Evolutionary conservation across 2,113 vertebrate genomes (phyloP), one percentile per base, ranked within the genome.

Genomic region (Papio anubis): DNA sequence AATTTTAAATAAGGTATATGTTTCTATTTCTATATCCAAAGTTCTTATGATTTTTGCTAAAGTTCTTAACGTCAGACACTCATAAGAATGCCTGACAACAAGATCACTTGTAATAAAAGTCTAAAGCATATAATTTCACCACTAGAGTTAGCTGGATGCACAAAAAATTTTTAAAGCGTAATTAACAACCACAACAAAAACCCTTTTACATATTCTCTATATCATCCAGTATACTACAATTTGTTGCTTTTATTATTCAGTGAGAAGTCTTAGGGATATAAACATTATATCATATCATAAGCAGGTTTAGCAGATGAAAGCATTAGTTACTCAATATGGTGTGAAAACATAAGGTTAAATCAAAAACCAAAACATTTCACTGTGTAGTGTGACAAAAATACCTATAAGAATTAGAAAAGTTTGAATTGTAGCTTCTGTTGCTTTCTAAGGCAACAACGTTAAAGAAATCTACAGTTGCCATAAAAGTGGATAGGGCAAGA

Each of bases 241-340:
- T 90, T 76, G 70, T 72, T 93, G 43, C 64, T 81, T 96, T 90
- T 94, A 80, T 93, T 94, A 90, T 57, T 89, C 79, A 79, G 52
- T 72, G 40, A 93, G 25, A 61, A 76, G 17, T 78, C 25, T 88
- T 88, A n/a, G 50, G 25, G 68, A 81, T 59, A 81, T 86, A 89
- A 86, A 64, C 87, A 81, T 35, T 84, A 38, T 13, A 64, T 93
- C 76, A 68, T 45, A 43, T 48, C 64, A 94, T 45, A 92, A 76
- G 13, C 43, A 86, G 27, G 23, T 75, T 93, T 88, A 88, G 79
- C 45, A 59, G 43, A 85, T 72, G 48, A 81, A 96, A 97, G 80
- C 8, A 38, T 43, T 32, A 48, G 61, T 35, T 72, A 40, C 57
- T 61, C 52, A 81, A 72, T 25, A 80, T 35, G 17, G 17, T 61